phyloP scores from a whole-genome alignment of 37 sponge, comb jelly and placozoan genomes.

The Corticium candelabrum region DNA sequence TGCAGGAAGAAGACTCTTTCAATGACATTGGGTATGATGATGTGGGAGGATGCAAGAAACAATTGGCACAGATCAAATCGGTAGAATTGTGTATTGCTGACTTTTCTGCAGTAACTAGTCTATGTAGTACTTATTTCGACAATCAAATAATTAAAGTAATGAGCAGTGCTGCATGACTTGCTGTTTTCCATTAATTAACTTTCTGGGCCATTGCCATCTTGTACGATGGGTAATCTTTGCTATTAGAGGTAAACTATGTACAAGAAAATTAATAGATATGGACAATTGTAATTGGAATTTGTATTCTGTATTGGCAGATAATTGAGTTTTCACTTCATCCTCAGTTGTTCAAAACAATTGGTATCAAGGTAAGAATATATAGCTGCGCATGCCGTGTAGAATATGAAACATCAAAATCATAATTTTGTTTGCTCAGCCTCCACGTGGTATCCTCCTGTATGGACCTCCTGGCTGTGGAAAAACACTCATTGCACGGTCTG shows the following conservation, averaged over 20 bases:
- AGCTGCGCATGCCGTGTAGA: no score
- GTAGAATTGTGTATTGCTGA: no score
- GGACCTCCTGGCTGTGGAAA: slow-evolving; percentile 98
- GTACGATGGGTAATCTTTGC: no score
- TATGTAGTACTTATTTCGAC: neutral
- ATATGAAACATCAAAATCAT: no score
- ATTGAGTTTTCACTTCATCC: slow-evolving; percentile 97
- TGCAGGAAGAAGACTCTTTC: slow-evolving; percentile 92
- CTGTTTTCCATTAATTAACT: no score
- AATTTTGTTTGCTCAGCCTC: slow-evolving; percentile 50
- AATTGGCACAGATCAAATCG: slow-evolving; percentile 98
- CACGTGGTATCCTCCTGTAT: slow-evolving; percentile 96
- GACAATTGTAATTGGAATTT: no score
- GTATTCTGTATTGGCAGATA: slow-evolving; percentile 51
- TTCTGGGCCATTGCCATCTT: no score
- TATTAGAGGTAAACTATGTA: no score
- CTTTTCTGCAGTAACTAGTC: no score
- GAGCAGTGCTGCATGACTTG: no score
- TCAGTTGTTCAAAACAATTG: slow-evolving; percentile 91
- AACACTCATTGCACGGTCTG: slow-evolving; percentile 79
- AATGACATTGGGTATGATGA: slow-evolving; percentile 99
- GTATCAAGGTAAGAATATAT: slow-evolving; percentile 38
- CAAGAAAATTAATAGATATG: no score
- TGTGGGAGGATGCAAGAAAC: slow-evolving; percentile 94
- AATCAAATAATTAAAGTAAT: no score